Evolutionary conservation across 2,888 invertebrate genomes (phyloP).

Genomic region (Andrena minutula): DNA sequence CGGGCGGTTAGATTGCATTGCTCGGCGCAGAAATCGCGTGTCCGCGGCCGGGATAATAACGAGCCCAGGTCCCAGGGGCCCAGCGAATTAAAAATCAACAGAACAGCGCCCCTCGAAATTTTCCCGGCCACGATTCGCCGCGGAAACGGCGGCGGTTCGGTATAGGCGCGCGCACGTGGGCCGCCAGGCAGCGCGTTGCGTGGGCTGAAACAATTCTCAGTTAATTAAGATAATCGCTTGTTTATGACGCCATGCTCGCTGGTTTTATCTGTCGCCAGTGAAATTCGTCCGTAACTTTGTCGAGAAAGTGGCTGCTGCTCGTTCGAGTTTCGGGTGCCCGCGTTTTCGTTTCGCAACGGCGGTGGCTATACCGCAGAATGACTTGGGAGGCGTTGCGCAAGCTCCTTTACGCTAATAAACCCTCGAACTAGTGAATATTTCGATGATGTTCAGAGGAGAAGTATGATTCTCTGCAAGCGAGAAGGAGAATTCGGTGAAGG

Average conservation of each 20-base stretch:
- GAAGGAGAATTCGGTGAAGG: neutral
- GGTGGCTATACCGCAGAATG: neutral
- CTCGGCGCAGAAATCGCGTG: slow-evolving; percentile 10
- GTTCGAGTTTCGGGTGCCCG: slow-evolving; percentile 4
- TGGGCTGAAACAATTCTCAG: slow-evolving; percentile 82
- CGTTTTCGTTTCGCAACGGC: slow-evolving; percentile 20
- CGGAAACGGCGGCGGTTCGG: slow-evolving; percentile 10
- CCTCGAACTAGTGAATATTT: too few relatives aligned
- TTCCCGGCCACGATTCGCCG: neutral
- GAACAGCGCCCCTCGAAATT: slow-evolving; percentile 21
- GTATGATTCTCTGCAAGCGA: neutral
- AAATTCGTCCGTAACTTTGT: slow-evolving; percentile 61
- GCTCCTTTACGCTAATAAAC: too few relatives aligned
- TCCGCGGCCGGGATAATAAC: slow-evolving; percentile 13
- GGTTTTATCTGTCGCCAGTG: slow-evolving; percentile 63
- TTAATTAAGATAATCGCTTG: slow-evolving; percentile 83
- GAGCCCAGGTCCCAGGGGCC: neutral
- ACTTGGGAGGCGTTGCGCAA: too few relatives aligned
- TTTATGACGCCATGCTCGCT: slow-evolving; percentile 74
- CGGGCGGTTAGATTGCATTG: slow-evolving; percentile 3
- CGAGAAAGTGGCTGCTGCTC: slow-evolving; percentile 52
- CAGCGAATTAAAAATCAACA: neutral
- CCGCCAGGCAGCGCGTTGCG: slow-evolving; percentile 67
- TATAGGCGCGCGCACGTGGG: slow-evolving; percentile 67
- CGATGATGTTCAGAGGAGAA: too few relatives aligned